Conservation (phyloP, 2,113 vertebrate genomes). For the Ursus arctos region DNA sequence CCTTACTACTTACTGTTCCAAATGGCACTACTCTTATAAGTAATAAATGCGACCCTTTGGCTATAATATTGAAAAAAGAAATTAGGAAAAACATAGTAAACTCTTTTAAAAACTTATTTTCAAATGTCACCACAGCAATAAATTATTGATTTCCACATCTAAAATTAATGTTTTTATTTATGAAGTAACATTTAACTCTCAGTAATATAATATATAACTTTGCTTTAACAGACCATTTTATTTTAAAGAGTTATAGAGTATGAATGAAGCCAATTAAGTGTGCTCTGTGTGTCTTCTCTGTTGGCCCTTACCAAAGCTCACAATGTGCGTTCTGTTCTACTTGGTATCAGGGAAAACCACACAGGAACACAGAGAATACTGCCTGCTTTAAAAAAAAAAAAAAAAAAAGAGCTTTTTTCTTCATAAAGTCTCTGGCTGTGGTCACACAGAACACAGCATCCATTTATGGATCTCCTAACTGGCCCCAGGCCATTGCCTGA, state of each 20-base stretch:
- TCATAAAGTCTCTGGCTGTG: constrained; percentile 53
- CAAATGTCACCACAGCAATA: constrained; percentile 67
- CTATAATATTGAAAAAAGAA: not conserved
- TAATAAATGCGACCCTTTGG: constrained; percentile 60
- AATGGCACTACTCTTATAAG: constrained; percentile 68
- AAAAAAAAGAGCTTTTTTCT: constrained; percentile 62
- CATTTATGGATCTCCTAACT: constrained; percentile 60
- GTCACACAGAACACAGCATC: constrained; percentile 58
- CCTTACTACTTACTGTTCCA: constrained; percentile 51
- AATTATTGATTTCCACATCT: constrained; percentile 71
- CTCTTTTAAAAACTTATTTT: constrained; percentile 61
- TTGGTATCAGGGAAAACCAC: constrained; percentile 50
- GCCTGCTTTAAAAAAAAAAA: not conserved
- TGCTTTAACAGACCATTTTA: constrained; percentile 50
- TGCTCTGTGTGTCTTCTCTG: constrained; percentile 42
- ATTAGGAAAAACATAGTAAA: constrained; percentile 58
- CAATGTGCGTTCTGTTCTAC: constrained; percentile 71
- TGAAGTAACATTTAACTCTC: constrained; percentile 71
- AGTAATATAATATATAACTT: constrained; percentile 42
- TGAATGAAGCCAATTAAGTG: constrained; percentile 66
- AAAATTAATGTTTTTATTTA: constrained; percentile 69
- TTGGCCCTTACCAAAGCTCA: constrained; percentile 36
- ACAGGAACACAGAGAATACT: constrained; percentile 57
- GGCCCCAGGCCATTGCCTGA: constrained; percentile 18
- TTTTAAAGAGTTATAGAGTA: constrained; percentile 58